Evolutionary conservation across 2,888 invertebrate species (phyloP), one percentile per base, ranked within the genome.

Genomic region (Caenorhabditis sp.): DNA sequence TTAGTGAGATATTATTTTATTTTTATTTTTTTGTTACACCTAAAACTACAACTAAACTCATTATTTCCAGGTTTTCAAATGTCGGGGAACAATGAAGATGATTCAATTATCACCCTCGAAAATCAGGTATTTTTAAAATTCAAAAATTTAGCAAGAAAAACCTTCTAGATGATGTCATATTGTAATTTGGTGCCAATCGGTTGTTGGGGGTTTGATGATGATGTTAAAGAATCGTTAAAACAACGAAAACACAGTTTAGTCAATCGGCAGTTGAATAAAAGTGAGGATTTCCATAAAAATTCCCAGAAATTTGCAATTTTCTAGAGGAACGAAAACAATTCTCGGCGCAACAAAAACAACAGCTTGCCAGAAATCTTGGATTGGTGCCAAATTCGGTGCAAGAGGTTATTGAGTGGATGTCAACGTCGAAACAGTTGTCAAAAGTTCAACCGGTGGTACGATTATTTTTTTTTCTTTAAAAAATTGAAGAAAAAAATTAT

Each of bases 171-270:
- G 60, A 59, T 64, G 21, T 51, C 49, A 14, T 75, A 75, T 58
- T 77, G 79, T 59, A 76, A 82, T 49, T 36, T 81, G 37, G 77
- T 83, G 37, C 83, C 82, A 3, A 63, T 78, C 1, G 58, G 55
- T 8, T 65, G 63, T 53, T 84, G 83, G 83, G 83, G 83, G 21
- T 82, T 84, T 54, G 82, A 81, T 55, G 79, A 82, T 19, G 72
- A 70, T 24, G 78, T 79, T 6, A 73, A 73, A 27, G 81, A 82
- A 14, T 66, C 64, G 14, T 53, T 84, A 26, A 76, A 77, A 31
- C 71, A 79, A 66, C 57, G 73, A 17, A 84, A 82, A 57, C 82
- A 83, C 59, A 62, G 71, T 62, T 17, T 81, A 24, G 80, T 83
- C 27, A 80, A 82, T 62, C 69, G 81, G 23, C 68, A 80, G 36